Evolutionary conservation across 2,113 vertebrate species (phyloP), one percentile per base, ranked within the genome.

Genomic region (Dermatemys mawii): DNA sequence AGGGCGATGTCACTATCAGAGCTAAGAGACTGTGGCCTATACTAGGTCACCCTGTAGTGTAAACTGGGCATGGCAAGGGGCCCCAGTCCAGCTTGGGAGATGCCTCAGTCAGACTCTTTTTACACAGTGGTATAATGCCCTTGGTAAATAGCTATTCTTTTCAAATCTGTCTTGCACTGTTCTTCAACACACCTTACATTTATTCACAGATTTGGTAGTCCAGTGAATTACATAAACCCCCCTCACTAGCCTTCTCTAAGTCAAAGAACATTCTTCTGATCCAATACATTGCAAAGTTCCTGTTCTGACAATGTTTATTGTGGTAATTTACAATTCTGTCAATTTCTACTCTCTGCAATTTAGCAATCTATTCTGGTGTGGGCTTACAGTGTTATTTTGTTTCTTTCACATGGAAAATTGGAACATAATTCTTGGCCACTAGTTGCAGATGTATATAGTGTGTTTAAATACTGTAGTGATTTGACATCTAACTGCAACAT

Each of bases 261-360:
- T 94, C 94, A 90, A 83, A 92, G 76, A 73, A 44, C 81, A 94
- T 3, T 41, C 80, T 89, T 91, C 90, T 51, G 88, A 92, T 90
- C 91, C 93, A 95, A 91, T 49, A 93, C 73, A 84, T 91, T 76
- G 60, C 78, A 87, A 78, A 94, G 95, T 63, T 90, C 82, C 89
- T 85, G 80, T 84, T 95, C n/a, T 94, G 95, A 94, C 90, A 95
- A 84, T 94, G 91, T 96, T 97, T 93, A 92, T 88, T 63, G 60
- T 55, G 91, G 87, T 92, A 93, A 97, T 95, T 96, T 97, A 96
- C 88, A 96, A 84, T 90, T 93, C 95, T 93, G 92, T 93, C 96
- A 85, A 79, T 91, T 95, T 85, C 80, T 96, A 85, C 90, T 53
- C 84, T 94, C 90, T 26, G 93, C 91, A 97, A 96, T 97, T 96